Evolutionary conservation across 2,797 vertebrate species (phyloP).

Genomic region (Neoniphon sammara): DNA sequence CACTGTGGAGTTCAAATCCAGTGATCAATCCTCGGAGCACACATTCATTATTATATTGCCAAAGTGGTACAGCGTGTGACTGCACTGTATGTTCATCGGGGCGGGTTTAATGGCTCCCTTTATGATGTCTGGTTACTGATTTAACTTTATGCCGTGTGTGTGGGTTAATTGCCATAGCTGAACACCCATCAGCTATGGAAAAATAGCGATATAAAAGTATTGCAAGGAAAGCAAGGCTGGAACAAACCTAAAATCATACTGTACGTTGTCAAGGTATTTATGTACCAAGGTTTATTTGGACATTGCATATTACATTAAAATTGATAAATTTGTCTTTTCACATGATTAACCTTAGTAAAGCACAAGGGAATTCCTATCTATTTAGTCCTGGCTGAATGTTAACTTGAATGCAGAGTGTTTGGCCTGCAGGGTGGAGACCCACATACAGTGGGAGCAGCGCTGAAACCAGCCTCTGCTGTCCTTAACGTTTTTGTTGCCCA

Average conservation of each 20-base stretch:
- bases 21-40: neutral
- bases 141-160: slow-evolving; percentile 46
- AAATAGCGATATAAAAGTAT: neutral
- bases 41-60: neutral
- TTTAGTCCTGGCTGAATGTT: slow-evolving; percentile 34
- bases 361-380: slow-evolving; percentile 4
- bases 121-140: slow-evolving; percentile 74
- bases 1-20: neutral
- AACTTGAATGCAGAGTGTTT: slow-evolving; percentile 35
- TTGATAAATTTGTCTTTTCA: slow-evolving; percentile 11
- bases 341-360: neutral
- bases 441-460: neutral
- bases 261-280: neutral
- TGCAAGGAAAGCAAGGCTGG: too few species aligned
- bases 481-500: slow-evolving; percentile 15
- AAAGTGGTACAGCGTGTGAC: neutral
- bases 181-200: neutral
- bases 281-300: neutral
- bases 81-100: neutral
- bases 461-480: neutral
- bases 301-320: neutral
- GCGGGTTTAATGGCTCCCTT: slow-evolving; percentile 34
- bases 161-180: neutral
- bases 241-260: neutral
- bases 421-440: slow-evolving; percentile 1